These are phyloP conservation scores for Microcaecilia unicolor DNA, from an alignment of 2,797 vertebrate genomes.

Conservation along the genomic window DNA sequence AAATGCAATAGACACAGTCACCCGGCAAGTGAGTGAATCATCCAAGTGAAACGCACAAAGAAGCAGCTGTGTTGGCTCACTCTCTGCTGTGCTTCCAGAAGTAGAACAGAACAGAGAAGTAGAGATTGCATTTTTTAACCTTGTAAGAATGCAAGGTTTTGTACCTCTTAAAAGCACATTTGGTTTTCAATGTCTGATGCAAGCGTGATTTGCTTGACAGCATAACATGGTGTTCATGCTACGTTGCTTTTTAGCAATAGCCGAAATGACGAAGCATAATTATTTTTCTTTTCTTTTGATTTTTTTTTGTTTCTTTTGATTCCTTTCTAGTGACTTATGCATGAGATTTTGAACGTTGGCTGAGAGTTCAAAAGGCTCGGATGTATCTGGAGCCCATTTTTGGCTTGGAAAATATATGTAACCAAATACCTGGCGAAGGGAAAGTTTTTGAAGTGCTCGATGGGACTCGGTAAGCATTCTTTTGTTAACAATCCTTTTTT, in stretches of 20 bases:
- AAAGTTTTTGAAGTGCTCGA: constrained; percentile 14
- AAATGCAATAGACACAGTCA: constrained; percentile 19
- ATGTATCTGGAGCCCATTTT: constrained; percentile 13
- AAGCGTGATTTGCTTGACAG: not conserved
- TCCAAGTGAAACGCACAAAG: constrained; percentile 29
- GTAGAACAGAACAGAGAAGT: constrained; percentile 30
- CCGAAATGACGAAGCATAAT: not conserved
- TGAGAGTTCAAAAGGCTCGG: constrained; percentile 16
- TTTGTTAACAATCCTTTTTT: too few species aligned
- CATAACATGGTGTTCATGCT: not conserved
- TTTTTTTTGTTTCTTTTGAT: not conserved
- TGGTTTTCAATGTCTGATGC: constrained; percentile 5
- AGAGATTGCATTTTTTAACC: constrained; percentile 23
- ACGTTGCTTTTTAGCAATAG: not conserved
- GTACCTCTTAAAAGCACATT: constrained; percentile 6
- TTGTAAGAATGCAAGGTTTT: constrained; percentile 12
- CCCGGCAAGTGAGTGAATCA: constrained; percentile 18
- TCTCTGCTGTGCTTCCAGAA: constrained; percentile 24
- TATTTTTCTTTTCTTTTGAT: not conserved
- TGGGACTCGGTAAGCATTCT: constrained; percentile 21
- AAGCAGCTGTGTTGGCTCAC: constrained; percentile 20
- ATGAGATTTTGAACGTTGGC: constrained; percentile 17
- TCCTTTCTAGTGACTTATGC: not conserved
- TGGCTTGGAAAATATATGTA: constrained; percentile 11
- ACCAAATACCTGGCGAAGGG: constrained; percentile 8